phyloP scores from a whole-genome alignment of 2,797 vertebrate genomes.

The Antrozous pallidus region DNA sequence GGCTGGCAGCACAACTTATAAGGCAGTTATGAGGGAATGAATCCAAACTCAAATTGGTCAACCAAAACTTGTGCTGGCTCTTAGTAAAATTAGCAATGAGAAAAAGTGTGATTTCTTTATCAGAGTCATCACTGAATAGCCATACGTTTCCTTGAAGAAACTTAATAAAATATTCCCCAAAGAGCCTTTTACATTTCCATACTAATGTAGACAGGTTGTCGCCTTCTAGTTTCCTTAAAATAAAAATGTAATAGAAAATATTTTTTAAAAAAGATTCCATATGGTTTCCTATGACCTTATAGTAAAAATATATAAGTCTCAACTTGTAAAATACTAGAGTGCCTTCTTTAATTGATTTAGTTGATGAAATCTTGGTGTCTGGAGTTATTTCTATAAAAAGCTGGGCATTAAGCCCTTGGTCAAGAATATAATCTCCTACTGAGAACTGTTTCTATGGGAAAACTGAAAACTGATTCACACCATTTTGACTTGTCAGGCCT shows the following conservation, averaged over 20 bases:
- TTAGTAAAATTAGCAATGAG: neutral
- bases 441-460: slow-evolving; percentile 1
- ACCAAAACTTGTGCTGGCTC: neutral
- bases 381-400: slow-evolving; percentile 43
- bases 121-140: neutral
- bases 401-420: neutral
- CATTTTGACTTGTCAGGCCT: slow-evolving; percentile 20
- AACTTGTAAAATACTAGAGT: slow-evolving; percentile 18
- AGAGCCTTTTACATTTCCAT: neutral
- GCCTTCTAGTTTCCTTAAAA: slow-evolving; percentile 40
- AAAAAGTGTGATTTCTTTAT: neutral
- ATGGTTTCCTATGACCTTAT: neutral
- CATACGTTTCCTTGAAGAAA: neutral
- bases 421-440: slow-evolving; percentile 11
- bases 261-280: neutral
- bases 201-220: slow-evolving; percentile 70
- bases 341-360: slow-evolving; percentile 34
- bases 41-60: neutral
- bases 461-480: neutral
- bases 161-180: neutral
- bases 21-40: neutral
- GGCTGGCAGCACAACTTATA: neutral
- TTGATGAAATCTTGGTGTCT: slow-evolving; percentile 43
- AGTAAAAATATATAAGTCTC: slow-evolving; percentile 34
- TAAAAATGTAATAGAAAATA: neutral